Evolutionary conservation across 2,888 invertebrate genomes (phyloP).

Genomic region (Parnassius orleans): DNA sequence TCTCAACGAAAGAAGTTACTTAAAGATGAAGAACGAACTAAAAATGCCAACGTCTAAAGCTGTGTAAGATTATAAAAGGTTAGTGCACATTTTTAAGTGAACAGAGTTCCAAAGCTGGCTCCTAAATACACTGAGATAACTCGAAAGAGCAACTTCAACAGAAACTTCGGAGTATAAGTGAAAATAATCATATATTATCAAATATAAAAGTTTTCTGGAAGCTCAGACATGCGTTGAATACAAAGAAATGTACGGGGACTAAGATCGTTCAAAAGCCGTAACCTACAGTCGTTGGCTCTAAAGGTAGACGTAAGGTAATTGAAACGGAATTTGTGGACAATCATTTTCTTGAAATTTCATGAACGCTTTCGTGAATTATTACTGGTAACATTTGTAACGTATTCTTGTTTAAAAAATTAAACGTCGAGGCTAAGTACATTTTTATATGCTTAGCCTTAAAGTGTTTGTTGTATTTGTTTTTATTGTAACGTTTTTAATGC

Average conservation of each 20-base stretch:
- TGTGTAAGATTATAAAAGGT: conserved; percentile 28
- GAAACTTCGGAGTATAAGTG: conserved; percentile 28
- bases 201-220: conserved; percentile 30
- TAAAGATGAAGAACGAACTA: conserved; percentile 33
- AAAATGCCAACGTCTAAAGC: conserved; percentile 30
- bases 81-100: conserved; percentile 23
- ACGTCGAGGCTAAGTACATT: no score
- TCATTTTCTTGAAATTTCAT: conserved; percentile 15
- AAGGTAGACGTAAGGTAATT: conserved; percentile 25
- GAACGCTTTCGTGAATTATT: conserved; percentile 8
- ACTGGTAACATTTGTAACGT: not conserved
- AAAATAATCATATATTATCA: conserved; percentile 34
- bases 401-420: no score
- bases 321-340: conserved; percentile 22
- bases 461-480: no score
- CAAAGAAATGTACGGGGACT: conserved; percentile 27
- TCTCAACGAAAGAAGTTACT: conserved; percentile 41
- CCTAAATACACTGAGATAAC: conserved; percentile 18
- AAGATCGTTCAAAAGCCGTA: conserved; percentile 26
- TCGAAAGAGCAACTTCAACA: conserved; percentile 21
- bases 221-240: conserved; percentile 28
- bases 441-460: no score
- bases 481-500: no score
- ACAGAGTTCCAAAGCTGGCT: conserved; percentile 16
- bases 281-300: conserved; percentile 27